Conservation (phyloP, 2,797 vertebrate genomes). For the Hapalemur alaotrensis region DNA sequence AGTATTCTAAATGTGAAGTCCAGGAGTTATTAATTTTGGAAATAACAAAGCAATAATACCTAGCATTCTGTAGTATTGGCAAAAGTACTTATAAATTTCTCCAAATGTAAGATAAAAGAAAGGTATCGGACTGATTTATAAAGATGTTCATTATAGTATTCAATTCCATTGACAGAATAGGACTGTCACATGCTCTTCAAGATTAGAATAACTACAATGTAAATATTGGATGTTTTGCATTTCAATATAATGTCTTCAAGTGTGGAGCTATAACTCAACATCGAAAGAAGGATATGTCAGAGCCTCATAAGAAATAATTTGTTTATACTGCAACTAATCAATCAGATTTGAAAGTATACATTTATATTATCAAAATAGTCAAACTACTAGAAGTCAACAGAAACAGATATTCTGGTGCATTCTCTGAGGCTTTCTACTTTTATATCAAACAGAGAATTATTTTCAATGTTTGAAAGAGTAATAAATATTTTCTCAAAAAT, state of each 20-base stretch:
- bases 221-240: not conserved
- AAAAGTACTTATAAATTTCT: not conserved
- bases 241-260: not conserved
- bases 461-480: not conserved
- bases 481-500: not conserved
- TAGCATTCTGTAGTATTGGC: not conserved
- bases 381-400: not conserved
- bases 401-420: not conserved
- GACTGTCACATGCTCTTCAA: not conserved
- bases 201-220: not conserved
- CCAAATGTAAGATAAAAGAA: not conserved
- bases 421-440: not conserved
- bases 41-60: not conserved
- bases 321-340: not conserved
- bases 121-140: not conserved
- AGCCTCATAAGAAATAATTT: not conserved
- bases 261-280: not conserved
- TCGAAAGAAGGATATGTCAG: not conserved
- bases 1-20: not conserved
- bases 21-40: not conserved
- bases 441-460: not conserved
- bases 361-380: not conserved
- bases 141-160: not conserved
- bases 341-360: not conserved
- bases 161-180: not conserved